A percentile compares a stretch with the other conserved stretches of the same genome.
Evolutionary conservation across 2,113 vertebrate species (phyloP).

Genomic region (Scomber japonicus): DNA sequence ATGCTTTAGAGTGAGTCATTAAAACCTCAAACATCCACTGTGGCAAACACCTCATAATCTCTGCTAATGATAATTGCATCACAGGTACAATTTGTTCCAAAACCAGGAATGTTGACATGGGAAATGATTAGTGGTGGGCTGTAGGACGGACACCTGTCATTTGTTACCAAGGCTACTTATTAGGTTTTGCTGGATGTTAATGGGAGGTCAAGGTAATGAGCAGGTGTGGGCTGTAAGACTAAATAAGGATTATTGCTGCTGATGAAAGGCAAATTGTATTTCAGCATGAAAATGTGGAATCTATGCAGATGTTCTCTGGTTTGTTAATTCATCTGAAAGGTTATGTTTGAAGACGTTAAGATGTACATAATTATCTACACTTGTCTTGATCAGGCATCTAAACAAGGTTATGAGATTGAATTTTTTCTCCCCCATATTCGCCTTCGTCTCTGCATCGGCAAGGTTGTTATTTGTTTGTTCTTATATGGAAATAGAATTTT

Average conservation of each 20-base stretch:
- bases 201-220: slow-evolving; percentile 16
- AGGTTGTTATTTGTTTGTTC: slow-evolving; percentile 87
- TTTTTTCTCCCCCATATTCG: slow-evolving; percentile 64
- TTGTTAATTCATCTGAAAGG: slow-evolving; percentile 1
- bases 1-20: neutral
- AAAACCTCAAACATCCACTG: neutral
- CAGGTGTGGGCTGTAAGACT: slow-evolving; percentile 32
- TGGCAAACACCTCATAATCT: neutral
- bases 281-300: neutral
- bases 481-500: slow-evolving; percentile 67
- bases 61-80: neutral
- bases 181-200: slow-evolving; percentile 7
- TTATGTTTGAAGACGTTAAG: slow-evolving; percentile 3
- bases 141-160: neutral
- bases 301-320: slow-evolving; percentile 12
- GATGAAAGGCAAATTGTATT: slow-evolving; percentile 37
- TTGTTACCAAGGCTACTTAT: slow-evolving; percentile 9
- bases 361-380: neutral
- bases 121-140: neutral
- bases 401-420: neutral
- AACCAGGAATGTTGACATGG: neutral
- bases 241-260: neutral
- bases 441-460: slow-evolving; percentile 80
- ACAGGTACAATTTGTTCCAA: neutral
- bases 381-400: neutral